These are phyloP conservation scores for Euphydryas editha DNA, from an alignment of 2,888 invertebrate species.

Conservation along the genomic window DNA sequence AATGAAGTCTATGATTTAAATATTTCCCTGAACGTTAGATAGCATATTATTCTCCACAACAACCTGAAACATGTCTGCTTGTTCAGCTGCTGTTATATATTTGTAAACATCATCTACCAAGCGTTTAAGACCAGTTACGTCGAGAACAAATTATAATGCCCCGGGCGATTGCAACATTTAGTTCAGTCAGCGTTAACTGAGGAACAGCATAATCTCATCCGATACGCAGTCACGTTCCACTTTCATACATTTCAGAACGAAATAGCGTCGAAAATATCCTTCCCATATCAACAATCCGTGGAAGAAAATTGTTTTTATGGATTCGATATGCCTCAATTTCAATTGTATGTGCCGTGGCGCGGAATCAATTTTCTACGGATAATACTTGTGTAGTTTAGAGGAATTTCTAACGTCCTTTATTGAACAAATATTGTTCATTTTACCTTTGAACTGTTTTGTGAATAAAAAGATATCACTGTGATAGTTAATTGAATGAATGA, in stretches of 20 bases:
- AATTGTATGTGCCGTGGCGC: conserved; percentile 50
- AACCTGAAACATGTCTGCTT: neutral
- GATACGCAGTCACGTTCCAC: conserved; percentile 68
- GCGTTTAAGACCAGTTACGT: conserved; percentile 8
- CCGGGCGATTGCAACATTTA: conserved; percentile 18
- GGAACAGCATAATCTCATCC: conserved; percentile 56
- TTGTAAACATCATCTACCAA: conserved; percentile 12
- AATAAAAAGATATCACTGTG: too few relatives aligned
- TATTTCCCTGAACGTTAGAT: neutral
- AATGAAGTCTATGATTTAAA: neutral
- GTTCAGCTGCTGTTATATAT: neutral
- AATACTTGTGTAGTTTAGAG: conserved; percentile 53
- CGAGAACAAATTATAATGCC: conserved; percentile 20
- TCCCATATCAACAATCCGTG: conserved; percentile 68
- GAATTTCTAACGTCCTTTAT: conserved; percentile 34
- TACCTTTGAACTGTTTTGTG: neutral
- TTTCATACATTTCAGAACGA: conserved; percentile 63
- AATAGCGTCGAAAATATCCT: conserved; percentile 66
- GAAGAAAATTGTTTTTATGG: conserved; percentile 79
- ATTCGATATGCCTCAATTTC: conserved; percentile 76
- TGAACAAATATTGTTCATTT: conserved; percentile 44
- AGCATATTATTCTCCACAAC: neutral
- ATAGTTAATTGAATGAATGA: too few relatives aligned
- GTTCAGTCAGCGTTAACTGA: conserved; percentile 32
- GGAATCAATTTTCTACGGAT: conserved; percentile 71